phyloP scores from a whole-genome alignment of 2,113 vertebrate species.

The Gorilla gorilla region DNA sequence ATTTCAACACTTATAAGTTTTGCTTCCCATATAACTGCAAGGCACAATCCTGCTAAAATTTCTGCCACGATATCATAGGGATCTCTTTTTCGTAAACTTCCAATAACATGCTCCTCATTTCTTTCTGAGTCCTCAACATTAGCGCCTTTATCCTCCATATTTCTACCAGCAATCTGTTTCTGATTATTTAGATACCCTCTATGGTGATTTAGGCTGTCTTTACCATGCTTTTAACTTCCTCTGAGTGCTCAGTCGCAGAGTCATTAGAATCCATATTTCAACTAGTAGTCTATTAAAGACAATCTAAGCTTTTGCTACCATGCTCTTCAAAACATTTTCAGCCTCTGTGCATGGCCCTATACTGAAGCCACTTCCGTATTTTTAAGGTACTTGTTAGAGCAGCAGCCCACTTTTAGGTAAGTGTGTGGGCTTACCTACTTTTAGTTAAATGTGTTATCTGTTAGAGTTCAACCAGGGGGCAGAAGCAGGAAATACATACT shows the following conservation, averaged over 20 bases:
- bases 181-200: neutral
- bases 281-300: neutral
- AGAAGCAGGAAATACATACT: neutral
- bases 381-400: neutral
- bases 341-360: neutral
- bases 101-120: neutral
- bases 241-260: neutral
- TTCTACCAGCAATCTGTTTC: neutral
- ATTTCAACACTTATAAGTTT: neutral
- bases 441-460: neutral
- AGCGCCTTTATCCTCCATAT: neutral
- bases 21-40: neutral
- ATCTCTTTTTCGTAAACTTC: neutral
- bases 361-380: neutral
- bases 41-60: neutral
- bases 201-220: neutral
- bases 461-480: neutral
- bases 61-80: neutral
- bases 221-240: neutral
- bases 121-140: neutral
- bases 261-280: neutral
- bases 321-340: neutral
- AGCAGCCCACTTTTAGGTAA: neutral
- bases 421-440: too few species aligned
- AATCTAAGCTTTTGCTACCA: neutral